Evolutionary conservation across 1,140 invertebrate genomes (phyloP).

Genomic region (Scaptomyza montana): DNA sequence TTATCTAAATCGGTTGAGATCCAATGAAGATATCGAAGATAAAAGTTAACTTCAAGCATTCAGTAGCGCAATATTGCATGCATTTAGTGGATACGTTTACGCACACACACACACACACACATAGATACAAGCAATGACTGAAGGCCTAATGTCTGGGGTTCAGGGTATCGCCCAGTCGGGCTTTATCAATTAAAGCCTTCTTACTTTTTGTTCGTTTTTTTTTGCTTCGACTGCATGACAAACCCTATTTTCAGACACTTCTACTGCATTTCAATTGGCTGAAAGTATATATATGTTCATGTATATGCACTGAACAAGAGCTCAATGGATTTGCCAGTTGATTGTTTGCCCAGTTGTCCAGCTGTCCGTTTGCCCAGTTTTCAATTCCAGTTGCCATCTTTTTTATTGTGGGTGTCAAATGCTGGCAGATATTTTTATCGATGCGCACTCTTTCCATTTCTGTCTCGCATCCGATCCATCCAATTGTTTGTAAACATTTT

Average conservation of each 20-base stretch:
- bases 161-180: too few relatives aligned
- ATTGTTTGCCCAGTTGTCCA: slow-evolving; percentile 22
- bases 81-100: too few relatives aligned
- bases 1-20: too few relatives aligned
- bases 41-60: too few relatives aligned
- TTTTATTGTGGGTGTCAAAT: slow-evolving; percentile 55
- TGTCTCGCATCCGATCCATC: neutral
- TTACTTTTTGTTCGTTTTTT: too few relatives aligned
- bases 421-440: slow-evolving; percentile 55
- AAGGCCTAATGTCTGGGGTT: too few relatives aligned
- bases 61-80: too few relatives aligned
- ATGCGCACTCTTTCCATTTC: slow-evolving; percentile 16
- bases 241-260: slow-evolving; percentile 14
- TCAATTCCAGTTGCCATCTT: slow-evolving; percentile 26
- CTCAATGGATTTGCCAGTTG: slow-evolving; percentile 50
- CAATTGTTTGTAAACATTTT: slow-evolving; percentile 39
- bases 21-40: too few relatives aligned
- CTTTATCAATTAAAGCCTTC: too few relatives aligned
- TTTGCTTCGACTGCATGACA: too few relatives aligned
- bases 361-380: slow-evolving; percentile 32
- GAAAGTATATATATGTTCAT: neutral
- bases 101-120: too few relatives aligned
- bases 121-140: too few relatives aligned
- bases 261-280: slow-evolving; percentile 60
- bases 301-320: slow-evolving; percentile 21